phyloP scores from a whole-genome alignment of 2,113 vertebrate species.

The Gnathonemus longibarbis region DNA sequence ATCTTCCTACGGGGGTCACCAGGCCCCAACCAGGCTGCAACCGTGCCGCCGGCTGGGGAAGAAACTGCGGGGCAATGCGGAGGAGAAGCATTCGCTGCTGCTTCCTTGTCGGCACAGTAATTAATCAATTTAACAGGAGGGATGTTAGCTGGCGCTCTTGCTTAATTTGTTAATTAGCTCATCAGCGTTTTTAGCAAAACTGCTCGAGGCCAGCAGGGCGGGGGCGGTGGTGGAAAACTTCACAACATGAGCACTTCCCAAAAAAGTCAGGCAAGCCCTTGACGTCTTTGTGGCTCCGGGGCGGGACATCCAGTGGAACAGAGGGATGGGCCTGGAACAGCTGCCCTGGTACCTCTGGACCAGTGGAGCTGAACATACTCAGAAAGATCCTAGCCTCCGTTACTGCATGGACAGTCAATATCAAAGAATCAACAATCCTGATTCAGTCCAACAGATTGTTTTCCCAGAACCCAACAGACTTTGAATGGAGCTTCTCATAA shows the following conservation, averaged over 20 bases:
- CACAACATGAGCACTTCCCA: neutral
- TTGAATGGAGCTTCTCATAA: neutral
- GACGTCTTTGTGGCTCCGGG: too few relatives aligned
- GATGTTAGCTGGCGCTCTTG: neutral
- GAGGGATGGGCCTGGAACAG: neutral
- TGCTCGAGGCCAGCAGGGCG: neutral
- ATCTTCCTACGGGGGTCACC: neutral
- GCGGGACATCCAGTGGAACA: neutral
- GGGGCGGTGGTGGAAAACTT: neutral
- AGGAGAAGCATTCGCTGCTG: neutral
- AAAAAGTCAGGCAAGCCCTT: neutral
- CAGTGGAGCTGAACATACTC: neutral
- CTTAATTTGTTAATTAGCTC: constrained; percentile 7
- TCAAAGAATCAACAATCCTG: neutral
- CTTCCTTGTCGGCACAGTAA: neutral
- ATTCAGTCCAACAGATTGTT: neutral
- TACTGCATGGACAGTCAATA: neutral
- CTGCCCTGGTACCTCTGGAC: neutral
- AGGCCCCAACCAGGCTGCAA: neutral
- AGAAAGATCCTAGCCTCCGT: neutral
- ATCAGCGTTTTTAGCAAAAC: neutral
- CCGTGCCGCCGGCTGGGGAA: neutral
- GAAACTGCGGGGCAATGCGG: neutral
- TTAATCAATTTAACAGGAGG: neutral
- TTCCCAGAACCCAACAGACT: neutral